Conservation (phyloP, 2,888 invertebrate genomes). For the Chelonus formosanus region DNA sequence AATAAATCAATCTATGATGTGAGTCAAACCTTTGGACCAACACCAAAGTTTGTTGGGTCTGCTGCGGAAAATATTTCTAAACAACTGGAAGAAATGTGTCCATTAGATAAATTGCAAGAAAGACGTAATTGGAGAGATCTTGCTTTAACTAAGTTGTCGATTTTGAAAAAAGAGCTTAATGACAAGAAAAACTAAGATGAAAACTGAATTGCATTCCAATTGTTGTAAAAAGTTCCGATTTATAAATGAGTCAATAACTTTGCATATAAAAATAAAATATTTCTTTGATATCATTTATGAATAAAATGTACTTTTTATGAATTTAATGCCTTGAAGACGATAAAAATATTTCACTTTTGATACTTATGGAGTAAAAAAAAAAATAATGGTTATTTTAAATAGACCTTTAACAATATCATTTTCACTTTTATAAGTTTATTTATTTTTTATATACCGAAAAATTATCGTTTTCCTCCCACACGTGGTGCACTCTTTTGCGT, state of each 20-base stretch:
- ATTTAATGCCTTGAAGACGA: too few relatives aligned
- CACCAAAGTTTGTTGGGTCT: constrained; percentile 78
- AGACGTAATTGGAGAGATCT: constrained; percentile 85
- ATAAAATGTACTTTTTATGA: too few relatives aligned
- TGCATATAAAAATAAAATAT: too few relatives aligned
- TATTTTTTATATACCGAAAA: constrained; percentile 39
- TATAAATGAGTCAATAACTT: too few relatives aligned
- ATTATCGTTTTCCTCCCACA: constrained; percentile 98
- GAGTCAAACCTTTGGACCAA: constrained; percentile 79
- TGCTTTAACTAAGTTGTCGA: constrained; percentile 80
- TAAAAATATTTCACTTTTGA: too few relatives aligned
- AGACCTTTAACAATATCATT: constrained; percentile 32
- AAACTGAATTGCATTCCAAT: too few relatives aligned
- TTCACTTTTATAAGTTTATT: constrained; percentile 44
- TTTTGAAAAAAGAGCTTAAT: constrained; percentile 79
- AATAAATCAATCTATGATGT: constrained; percentile 70
- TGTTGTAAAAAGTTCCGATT: too few relatives aligned
- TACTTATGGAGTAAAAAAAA: constrained; percentile 2
- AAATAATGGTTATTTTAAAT: constrained; percentile 29
- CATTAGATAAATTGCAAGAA: constrained; percentile 77
- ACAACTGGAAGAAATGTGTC: constrained; percentile 78
- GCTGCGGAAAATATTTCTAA: constrained; percentile 74
- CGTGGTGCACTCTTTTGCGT: constrained; percentile 90
- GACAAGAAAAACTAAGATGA: constrained; percentile 21
- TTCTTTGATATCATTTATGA: too few relatives aligned